Percentiles rank a stretch among this genome's conserved stretches.
Conservation (phyloP, 2,797 vertebrate genomes). For the Pteropus rufus region DNA sequence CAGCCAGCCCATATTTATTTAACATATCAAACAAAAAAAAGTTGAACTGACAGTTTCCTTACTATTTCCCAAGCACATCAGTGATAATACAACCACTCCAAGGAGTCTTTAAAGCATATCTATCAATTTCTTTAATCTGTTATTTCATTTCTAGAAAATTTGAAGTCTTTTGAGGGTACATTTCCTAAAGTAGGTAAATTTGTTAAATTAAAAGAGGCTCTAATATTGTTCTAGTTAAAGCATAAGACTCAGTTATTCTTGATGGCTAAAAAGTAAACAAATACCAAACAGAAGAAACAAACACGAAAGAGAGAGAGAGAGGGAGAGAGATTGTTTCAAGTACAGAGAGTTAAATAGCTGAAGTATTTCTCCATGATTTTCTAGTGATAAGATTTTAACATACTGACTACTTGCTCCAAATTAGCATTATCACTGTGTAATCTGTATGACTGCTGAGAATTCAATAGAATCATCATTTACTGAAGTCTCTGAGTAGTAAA, state of each 20-base stretch:
- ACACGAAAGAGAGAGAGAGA: rapidly evolving
- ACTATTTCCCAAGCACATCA: neutral
- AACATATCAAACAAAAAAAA: neutral
- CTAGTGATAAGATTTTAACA: neutral
- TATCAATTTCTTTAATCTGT: neutral
- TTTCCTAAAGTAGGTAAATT: neutral
- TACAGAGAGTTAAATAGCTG: neutral
- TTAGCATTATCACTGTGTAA: neutral
- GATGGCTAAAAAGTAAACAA: neutral
- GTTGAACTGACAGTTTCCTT: neutral
- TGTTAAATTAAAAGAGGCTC: neutral
- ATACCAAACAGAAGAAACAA: neutral
- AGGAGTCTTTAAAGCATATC: neutral
- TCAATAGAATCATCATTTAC: neutral
- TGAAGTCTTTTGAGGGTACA: neutral
- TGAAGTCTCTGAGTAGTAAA: neutral
- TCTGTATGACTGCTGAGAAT: neutral
- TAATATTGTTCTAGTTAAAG: neutral
- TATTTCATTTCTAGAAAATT: neutral
- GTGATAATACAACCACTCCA: neutral
- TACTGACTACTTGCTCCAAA: neutral
- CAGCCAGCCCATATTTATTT: neutral
- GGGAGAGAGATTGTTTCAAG: neutral
- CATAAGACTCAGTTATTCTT: neutral
- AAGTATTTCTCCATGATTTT: neutral